Conservation (phyloP, 2,888 invertebrate species). For the Leucophenga maculata region DNA sequence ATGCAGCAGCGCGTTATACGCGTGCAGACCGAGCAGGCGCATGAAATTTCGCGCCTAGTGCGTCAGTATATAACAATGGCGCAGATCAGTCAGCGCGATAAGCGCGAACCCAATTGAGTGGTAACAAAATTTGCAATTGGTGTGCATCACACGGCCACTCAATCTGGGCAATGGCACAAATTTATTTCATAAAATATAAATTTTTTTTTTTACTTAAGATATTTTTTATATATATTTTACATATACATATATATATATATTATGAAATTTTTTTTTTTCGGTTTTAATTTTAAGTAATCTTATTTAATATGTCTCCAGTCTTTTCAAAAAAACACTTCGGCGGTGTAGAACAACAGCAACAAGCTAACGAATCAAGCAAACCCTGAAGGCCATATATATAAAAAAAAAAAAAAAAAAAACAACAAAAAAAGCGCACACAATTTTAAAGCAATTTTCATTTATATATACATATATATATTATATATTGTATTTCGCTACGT, state of each 20-base stretch:
- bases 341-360: slow-evolving; percentile 9
- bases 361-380: not conserved
- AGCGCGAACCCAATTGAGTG: slow-evolving; percentile 61
- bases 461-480: slow-evolving; percentile 17
- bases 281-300: slow-evolving; percentile 1
- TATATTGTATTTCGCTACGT: not conserved
- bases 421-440: not conserved
- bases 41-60: slow-evolving; percentile 95
- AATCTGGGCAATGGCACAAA: slow-evolving; percentile 2
- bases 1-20: slow-evolving; percentile 96
- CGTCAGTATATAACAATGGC: slow-evolving; percentile 96
- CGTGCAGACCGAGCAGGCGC: slow-evolving; percentile 97
- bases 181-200: not conserved
- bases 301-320: not conserved
- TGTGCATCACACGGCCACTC: slow-evolving; percentile 30
- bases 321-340: slow-evolving; percentile 18
- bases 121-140: not conserved
- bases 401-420: not conserved
- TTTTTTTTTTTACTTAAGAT: slow-evolving; percentile 33
- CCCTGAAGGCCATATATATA: slow-evolving; percentile 50
- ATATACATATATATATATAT: slow-evolving; percentile 32
- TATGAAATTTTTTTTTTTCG: slow-evolving; percentile 17
- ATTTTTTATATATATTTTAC: slow-evolving; percentile 29
- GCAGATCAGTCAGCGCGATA: slow-evolving; percentile 74
- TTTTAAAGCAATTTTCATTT: not conserved